Evolutionary conservation across 1,140 invertebrate genomes (phyloP), one percentile per base, ranked within the genome.

Genomic region (Leptonema lineaticorne): DNA sequence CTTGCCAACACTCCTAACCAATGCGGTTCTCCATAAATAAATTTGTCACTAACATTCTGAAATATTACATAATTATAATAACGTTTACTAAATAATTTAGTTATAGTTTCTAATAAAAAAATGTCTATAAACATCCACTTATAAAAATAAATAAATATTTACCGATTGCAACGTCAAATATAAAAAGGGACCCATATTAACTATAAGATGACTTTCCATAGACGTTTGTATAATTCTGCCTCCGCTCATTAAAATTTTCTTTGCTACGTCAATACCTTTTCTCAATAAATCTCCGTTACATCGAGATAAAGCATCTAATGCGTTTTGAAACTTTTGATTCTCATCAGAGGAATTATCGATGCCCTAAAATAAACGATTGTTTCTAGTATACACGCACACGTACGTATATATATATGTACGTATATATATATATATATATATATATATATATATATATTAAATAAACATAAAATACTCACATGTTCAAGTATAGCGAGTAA

Each of bases 111-210:
- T 8, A 37, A 8, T 8, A 8, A 37, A 7, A 37, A 37, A 8
- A 37, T 7, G n/a, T n/a, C n/a, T n/a, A n/a, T n/a, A n/a, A 33
- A 6, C 11, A 33, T 46, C 16, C 16, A 46, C 41, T 46, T 9
- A 22, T 18, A 8, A 50, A 62, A 5, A 24, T 20, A 16, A 8
- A 50, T 37, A 7, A 56, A 66, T 22, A 56, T 1, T 29, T 70
- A 90, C 88, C 77, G 94, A 92, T 69, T 89, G 88, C 7, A 97
- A 81, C 56, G 92, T 88, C 69, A 92, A 88, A 78, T 96, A 96
- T 3, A 96, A 85, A 78, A 96, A 97, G 0, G 93, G 91, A 22
- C 95, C 95, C 2, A 93, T 89, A n/a, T 88, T 90, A 50, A 89
- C 87, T 4, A 97, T 86, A 75, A 90, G 87, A 67, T 91, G 90